Evolutionary conservation across 2,888 invertebrate species (phyloP).

Genomic region (Clostera curtula): DNA sequence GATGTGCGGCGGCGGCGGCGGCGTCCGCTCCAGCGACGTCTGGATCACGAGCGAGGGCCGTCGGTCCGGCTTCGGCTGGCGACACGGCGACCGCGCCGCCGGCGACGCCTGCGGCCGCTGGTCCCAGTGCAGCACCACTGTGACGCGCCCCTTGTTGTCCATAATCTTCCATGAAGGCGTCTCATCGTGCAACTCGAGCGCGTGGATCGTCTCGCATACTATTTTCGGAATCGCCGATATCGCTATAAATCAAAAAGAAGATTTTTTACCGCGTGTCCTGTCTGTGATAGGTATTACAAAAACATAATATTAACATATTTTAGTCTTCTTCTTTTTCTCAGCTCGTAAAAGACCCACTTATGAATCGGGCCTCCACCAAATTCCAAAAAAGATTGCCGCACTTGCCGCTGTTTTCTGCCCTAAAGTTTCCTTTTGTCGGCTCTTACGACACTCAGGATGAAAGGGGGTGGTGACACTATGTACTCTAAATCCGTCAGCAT

Average conservation of each 20-base stretch:
- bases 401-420: too few relatives aligned
- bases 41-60: slow-evolving; percentile 84
- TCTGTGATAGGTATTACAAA: too few relatives aligned
- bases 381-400: too few relatives aligned
- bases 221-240: slow-evolving; percentile 97
- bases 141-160: slow-evolving; percentile 98
- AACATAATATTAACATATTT: too few relatives aligned
- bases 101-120: slow-evolving; percentile 84
- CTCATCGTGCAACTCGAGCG: slow-evolving; percentile 95
- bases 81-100: slow-evolving; percentile 71
- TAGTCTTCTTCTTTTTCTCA: too few relatives aligned
- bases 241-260: slow-evolving; percentile 74
- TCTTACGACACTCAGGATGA: too few relatives aligned
- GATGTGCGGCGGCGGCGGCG: slow-evolving; percentile 87
- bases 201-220: slow-evolving; percentile 97
- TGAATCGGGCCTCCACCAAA: too few relatives aligned
- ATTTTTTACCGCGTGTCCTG: too few relatives aligned
- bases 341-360: too few relatives aligned
- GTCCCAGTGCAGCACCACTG: slow-evolving; percentile 97
- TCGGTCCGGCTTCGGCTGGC: slow-evolving; percentile 69
- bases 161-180: slow-evolving; percentile 98
- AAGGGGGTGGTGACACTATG: too few relatives aligned
- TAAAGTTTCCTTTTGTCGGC: too few relatives aligned
- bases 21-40: slow-evolving; percentile 82
- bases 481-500: too few relatives aligned